Percentiles rank a stretch among this genome's conserved stretches.
Evolutionary conservation across 2,888 invertebrate genomes (phyloP).

Genomic region (Exephanes ischioxanthus): DNA sequence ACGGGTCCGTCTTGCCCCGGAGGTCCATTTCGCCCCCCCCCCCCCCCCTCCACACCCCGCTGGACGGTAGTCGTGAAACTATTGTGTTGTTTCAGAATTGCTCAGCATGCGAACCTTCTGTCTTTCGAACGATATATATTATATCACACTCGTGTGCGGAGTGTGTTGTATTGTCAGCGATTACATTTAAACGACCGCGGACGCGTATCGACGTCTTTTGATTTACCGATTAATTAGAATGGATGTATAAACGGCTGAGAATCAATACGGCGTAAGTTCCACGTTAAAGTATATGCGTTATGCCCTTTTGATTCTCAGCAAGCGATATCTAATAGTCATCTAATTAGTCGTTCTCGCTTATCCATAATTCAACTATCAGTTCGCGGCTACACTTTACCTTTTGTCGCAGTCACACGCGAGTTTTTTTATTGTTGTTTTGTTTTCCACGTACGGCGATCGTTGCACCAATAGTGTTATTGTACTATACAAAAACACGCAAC

Average conservation of each 20-base stretch:
- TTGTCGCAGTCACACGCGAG: background rate
- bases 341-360: conserved; percentile 37
- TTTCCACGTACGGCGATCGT: conserved; percentile 2
- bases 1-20: too few relatives aligned
- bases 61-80: conserved; percentile 47
- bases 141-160: background rate
- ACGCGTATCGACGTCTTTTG: background rate
- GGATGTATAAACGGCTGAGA: background rate
- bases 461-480: background rate
- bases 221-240: conserved; percentile 34
- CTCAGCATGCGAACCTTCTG: conserved; percentile 11
- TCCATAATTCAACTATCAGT: background rate
- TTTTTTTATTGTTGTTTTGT: conserved; percentile 2
- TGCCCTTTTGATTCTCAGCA: too few relatives aligned
- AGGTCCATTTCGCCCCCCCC: too few relatives aligned
- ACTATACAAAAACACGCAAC: background rate
- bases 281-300: too few relatives aligned
- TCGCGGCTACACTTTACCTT: background rate
- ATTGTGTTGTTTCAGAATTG: background rate
- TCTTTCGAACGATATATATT: conserved; percentile 22
- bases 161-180: conserved; percentile 5
- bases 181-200: background rate
- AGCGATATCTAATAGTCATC: conserved; percentile 52
- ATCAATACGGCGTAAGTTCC: too few relatives aligned
- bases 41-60: background rate